A percentile compares a stretch with the other conserved stretches of the same genome.
Evolutionary conservation across 2,888 invertebrate genomes (phyloP).

Genomic region (Eurytoma californica): DNA sequence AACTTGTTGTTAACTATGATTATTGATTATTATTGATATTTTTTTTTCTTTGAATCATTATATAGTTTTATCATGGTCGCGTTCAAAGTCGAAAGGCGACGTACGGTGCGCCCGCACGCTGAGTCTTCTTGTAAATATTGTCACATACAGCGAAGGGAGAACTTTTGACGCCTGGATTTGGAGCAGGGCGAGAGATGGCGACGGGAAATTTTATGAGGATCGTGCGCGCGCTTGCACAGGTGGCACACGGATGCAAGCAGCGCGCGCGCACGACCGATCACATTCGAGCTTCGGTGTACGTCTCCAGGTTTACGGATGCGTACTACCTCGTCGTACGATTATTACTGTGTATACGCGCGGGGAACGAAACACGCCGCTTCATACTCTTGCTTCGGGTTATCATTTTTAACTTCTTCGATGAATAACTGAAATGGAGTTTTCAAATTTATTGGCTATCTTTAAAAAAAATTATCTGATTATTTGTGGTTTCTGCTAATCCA

Average conservation of each 20-base stretch:
- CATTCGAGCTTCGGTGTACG: constrained; percentile 13
- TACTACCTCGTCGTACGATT: constrained; percentile 9
- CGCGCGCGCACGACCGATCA: constrained; percentile 12
- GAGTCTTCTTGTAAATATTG: constrained; percentile 53
- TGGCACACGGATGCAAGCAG: no score
- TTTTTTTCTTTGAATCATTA: constrained; percentile 51
- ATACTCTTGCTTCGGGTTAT: background rate
- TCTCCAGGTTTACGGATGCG: constrained; percentile 13
- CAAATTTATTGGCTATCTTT: no score
- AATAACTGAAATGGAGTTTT: no score
- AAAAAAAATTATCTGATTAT: no score
- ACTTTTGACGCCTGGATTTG: background rate
- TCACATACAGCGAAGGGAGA: constrained; percentile 43
- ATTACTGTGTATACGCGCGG: constrained; percentile 19
- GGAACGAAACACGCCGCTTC: background rate
- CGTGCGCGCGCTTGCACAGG: no score
- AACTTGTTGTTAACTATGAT: constrained; percentile 55
- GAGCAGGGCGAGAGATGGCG: background rate
- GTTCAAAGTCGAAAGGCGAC: constrained; percentile 35
- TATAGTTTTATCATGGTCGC: constrained; percentile 51
- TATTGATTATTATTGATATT: constrained; percentile 52
- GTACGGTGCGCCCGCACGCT: constrained; percentile 33
- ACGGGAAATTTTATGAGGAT: background rate
- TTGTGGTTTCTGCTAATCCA: no score
- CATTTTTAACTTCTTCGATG: no score